Evolutionary conservation across 2,797 vertebrate genomes (phyloP).

Genomic region (Etheostoma nigrum): DNA sequence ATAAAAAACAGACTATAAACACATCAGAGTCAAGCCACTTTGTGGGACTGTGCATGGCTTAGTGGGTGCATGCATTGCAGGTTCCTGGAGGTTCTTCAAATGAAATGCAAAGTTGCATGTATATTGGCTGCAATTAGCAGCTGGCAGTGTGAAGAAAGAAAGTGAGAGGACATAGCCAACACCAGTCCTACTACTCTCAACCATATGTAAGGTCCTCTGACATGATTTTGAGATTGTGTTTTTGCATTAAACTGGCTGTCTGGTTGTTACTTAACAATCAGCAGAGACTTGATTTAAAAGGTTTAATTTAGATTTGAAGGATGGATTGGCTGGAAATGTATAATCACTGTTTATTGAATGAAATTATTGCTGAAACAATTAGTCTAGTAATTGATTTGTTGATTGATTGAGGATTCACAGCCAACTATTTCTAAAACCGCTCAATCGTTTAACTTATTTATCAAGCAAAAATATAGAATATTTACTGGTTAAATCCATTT

Average conservation of each 20-base stretch:
- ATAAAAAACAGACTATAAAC: constrained; percentile 2
- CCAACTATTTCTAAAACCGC: neutral
- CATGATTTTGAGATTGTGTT: neutral
- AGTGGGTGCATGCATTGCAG: neutral
- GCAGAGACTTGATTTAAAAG: neutral
- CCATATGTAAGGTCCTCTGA: neutral
- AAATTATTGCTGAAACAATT: neutral
- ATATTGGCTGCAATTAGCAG: constrained; percentile 11
- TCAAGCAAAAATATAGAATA: neutral
- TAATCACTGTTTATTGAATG: neutral
- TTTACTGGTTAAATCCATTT: neutral
- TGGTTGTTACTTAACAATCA: neutral
- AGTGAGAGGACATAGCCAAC: neutral
- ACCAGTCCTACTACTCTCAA: neutral
- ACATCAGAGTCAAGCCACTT: neutral
- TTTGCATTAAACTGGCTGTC: neutral
- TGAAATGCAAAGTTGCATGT: neutral
- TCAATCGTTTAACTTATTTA: neutral
- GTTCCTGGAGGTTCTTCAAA: neutral
- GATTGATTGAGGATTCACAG: neutral
- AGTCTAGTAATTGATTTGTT: neutral
- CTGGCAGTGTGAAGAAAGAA: neutral
- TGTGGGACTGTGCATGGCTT: neutral
- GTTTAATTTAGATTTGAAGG: constrained; percentile 3
- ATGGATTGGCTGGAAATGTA: neutral